Evolutionary conservation across 2,113 vertebrate genomes (phyloP), one percentile per base, ranked within the genome.

Genomic region (Austrofundulus limnaeus): DNA sequence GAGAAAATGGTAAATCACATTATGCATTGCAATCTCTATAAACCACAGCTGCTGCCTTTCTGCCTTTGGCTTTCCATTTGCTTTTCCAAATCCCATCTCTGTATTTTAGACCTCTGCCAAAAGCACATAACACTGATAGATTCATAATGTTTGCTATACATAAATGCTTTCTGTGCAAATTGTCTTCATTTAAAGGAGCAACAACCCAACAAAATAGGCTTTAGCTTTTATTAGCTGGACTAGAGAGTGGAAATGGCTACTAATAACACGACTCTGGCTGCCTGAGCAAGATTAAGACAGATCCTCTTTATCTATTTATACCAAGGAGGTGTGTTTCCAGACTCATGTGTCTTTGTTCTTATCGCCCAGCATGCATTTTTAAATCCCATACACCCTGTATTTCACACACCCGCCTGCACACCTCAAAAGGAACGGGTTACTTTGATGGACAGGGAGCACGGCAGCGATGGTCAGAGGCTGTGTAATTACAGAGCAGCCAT

Each of bases 281-380:
- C 59, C 62, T 37, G 56, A 80, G 73, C 65, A 70, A 66, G 59
- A 59, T 63, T 48, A 67, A 60, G 51, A 59, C 65, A 50, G 79
- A 71, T 75, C 79, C 77, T 84, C 67, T 84, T 87, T 75, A 89
- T 84, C 83, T 85, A 88, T 87, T 88, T 80, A 82, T 88, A 83
- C 76, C 63, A 48, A 82, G 77, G 78, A 77, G 80, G 82, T 80
- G 70, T 76, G 66, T 86, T 81, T 85, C 85, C 65, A 20, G 66
- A 75, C 75, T 76, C 61, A 28, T 61, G 73, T 72, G 58, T 79
- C 80, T 79, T 77, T 70, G 66, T 74, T 85, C 82, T 85, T 78
- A 84, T 86, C 66, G 16, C 66, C 51, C 15, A 56, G 70, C 74
- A 84, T 88, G 88, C 78, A 87, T 87, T 85, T 85, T 88, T 85